These are phyloP conservation scores for Tiliqua scincoides DNA, from an alignment of 2,113 vertebrate species.

Conservation along the genomic window DNA sequence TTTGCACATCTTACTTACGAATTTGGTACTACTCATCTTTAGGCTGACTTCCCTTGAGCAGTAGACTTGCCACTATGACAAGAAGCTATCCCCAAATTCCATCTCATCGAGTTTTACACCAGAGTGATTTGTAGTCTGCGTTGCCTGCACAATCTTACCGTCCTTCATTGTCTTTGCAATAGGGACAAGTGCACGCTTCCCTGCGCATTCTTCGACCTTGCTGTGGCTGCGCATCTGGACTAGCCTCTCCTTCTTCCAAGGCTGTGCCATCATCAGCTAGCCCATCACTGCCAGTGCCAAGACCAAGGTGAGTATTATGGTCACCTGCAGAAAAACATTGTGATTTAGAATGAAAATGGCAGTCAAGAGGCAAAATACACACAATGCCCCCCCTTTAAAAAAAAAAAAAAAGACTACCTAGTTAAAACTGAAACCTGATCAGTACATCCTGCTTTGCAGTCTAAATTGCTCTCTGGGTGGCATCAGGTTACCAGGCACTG, in stretches of 20 bases:
- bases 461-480: not conserved
- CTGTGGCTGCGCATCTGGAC: conserved; percentile 82
- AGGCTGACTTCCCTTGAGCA: not conserved
- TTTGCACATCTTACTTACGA: not conserved
- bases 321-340: conserved; percentile 77
- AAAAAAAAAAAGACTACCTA: not conserved
- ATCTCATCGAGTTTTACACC: not conserved
- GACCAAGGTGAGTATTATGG: conserved; percentile 76
- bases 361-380: not conserved
- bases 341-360: not conserved
- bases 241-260: conserved; percentile 85
- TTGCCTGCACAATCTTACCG: conserved; percentile 76
- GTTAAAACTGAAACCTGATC: not conserved
- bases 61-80: not conserved
- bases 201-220: conserved; percentile 87
- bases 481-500: not conserved
- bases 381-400: not conserved
- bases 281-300: conserved; percentile 80
- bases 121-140: not conserved
- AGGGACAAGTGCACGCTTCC: conserved; percentile 96
- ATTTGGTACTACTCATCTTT: not conserved
- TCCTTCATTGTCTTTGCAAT: conserved; percentile 94
- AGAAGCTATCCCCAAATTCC: not conserved
- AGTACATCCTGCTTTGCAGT: not conserved
- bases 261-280: conserved; percentile 82